These are phyloP conservation scores for Zoroaster sp. DNA, from an alignment of 53 echinoderm and acorn worm genomes.

Conservation along the genomic window DNA sequence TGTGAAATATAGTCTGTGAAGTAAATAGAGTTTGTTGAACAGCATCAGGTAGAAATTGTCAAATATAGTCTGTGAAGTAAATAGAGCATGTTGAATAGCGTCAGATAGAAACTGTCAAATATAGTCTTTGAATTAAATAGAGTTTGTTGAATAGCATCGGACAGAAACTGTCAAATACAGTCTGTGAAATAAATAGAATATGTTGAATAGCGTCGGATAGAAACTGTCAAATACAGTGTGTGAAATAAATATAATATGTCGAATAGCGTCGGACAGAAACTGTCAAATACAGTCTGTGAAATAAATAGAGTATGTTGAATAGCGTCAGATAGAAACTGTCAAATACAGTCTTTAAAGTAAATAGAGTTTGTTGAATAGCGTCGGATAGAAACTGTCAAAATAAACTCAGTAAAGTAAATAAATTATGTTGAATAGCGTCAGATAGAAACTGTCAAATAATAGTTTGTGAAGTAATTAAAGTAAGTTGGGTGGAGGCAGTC, in stretches of 20 bases:
- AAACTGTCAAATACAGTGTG: neutral
- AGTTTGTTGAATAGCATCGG: conserved; percentile 74
- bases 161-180: conserved; percentile 89
- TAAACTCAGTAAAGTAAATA: neutral
- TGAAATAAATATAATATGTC: neutral
- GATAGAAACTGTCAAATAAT: neutral
- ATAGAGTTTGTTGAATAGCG: conserved; percentile 62
- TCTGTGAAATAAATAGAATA: conserved; percentile 47
- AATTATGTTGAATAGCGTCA: neutral
- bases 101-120: conserved; percentile 91
- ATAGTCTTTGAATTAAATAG: conserved; percentile 63
- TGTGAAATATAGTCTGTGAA: neutral
- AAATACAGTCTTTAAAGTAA: conserved; percentile 73
- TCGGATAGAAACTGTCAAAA: conserved; percentile 90
- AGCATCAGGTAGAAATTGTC: neutral
- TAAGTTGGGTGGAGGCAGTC: neutral
- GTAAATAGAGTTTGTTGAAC: neutral
- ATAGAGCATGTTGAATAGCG: conserved; percentile 77
- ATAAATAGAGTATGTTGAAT: conserved; percentile 67
- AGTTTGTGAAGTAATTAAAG: neutral
- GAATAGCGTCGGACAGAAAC: neutral
- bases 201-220: neutral
- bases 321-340: conserved; percentile 91
- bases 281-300: neutral
- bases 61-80: neutral